phyloP scores from a whole-genome alignment of 2,888 invertebrate species.

The Rotaria sp. region DNA sequence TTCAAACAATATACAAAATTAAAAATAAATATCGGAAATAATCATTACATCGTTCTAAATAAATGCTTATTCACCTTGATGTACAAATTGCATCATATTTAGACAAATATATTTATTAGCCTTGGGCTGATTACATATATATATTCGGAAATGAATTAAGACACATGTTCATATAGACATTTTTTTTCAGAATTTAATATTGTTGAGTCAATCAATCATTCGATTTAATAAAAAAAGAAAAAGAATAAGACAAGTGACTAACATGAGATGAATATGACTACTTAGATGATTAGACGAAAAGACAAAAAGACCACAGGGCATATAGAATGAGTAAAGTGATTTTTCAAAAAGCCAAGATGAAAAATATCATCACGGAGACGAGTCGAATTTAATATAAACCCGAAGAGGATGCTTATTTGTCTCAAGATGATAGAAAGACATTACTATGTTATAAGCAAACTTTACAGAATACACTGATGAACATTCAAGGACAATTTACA shows the following conservation, averaged over 20 bases:
- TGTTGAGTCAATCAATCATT: not conserved
- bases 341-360: not conserved
- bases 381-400: not conserved
- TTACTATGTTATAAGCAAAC: too few relatives aligned
- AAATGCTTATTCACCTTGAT: too few relatives aligned
- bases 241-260: not conserved
- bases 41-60: too few relatives aligned
- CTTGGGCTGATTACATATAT: too few relatives aligned
- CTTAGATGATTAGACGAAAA: not conserved
- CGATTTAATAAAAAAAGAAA: not conserved
- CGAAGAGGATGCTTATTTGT: not conserved
- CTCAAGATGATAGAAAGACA: not conserved
- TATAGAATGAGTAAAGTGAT: not conserved
- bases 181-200: not conserved
- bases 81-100: too few relatives aligned
- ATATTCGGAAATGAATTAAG: not conserved
- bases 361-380: not conserved
- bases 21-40: too few relatives aligned
- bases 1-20: too few relatives aligned
- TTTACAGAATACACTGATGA: not conserved
- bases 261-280: not conserved
- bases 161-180: not conserved
- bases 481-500: not conserved
- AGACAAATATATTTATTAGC: too few relatives aligned
- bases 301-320: not conserved